phyloP scores from a whole-genome alignment of 92 coral and sea anemone genomes.

The Porites evermanni region DNA sequence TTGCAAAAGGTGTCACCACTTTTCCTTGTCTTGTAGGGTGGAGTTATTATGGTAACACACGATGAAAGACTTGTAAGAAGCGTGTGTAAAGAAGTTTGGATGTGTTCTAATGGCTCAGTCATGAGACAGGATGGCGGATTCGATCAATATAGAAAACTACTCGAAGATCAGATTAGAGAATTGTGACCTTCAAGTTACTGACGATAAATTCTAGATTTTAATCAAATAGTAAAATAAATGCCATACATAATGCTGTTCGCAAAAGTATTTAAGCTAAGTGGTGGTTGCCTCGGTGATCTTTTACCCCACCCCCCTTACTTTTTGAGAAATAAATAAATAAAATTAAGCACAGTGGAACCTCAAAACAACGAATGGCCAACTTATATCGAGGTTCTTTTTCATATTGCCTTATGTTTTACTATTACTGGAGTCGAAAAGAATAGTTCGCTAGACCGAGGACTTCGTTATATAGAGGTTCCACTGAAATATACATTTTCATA shows the following conservation, averaged over 20 bases:
- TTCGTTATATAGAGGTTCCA: too few species aligned
- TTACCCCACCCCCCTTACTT: too few species aligned
- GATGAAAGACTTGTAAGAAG: conserved; percentile 85
- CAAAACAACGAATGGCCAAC: too few species aligned
- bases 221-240: background rate
- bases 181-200: background rate
- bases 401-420: too few species aligned
- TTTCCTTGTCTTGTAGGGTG: conserved; percentile 64
- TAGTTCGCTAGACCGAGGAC: too few species aligned
- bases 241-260: background rate
- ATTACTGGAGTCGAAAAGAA: too few species aligned
- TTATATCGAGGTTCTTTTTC: too few species aligned
- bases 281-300: background rate
- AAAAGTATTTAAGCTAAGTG: background rate
- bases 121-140: conserved; percentile 85
- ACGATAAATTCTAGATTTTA: background rate
- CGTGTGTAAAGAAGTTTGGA: conserved; percentile 88
- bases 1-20: background rate
- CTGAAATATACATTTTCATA: too few species aligned
- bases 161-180: conserved; percentile 77
- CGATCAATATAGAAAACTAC: conserved; percentile 77
- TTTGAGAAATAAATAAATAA: too few species aligned
- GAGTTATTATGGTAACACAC: conserved; percentile 90
- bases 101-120: conserved; percentile 72
- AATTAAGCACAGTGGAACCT: too few species aligned